These are phyloP conservation scores for Hecatera dysodea DNA, from an alignment of 2,888 invertebrate genomes.

Conservation along the genomic window DNA sequence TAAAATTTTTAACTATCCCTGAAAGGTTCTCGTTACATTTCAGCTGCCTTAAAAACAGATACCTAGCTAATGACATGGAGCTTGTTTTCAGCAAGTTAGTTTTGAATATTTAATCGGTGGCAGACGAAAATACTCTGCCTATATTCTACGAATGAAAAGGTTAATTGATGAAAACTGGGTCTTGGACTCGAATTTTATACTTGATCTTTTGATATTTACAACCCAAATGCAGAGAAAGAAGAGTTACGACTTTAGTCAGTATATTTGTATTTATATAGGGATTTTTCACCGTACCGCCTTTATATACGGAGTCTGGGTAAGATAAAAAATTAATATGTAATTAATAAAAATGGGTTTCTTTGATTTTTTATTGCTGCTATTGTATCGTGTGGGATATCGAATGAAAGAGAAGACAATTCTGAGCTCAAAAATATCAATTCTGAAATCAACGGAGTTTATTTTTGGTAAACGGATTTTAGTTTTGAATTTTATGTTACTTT, in stretches of 20 bases:
- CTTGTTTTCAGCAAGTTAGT: constrained; percentile 12
- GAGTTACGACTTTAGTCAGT: too few relatives aligned
- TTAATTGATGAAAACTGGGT: constrained; percentile 1
- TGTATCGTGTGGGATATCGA: neutral
- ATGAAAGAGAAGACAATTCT: neutral
- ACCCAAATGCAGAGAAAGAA: neutral
- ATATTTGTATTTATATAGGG: too few relatives aligned
- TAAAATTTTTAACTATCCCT: neutral
- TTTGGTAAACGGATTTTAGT: neutral
- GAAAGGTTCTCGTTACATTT: neutral
- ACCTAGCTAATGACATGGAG: too few relatives aligned
- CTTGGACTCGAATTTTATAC: neutral
- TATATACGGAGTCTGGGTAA: too few relatives aligned
- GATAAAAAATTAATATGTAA: too few relatives aligned
- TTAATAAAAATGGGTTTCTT: neutral
- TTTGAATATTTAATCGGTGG: constrained; percentile 37
- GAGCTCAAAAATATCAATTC: neutral
- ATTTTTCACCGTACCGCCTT: too few relatives aligned
- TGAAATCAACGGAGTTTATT: neutral
- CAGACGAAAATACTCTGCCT: constrained; percentile 19
- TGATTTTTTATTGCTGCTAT: neutral
- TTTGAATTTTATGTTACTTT: neutral
- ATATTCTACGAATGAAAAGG: constrained; percentile 5
- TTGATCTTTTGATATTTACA: neutral
- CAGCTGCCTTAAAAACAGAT: neutral